Conservation (phyloP, 1,140 invertebrate species). For the Anastrepha ludens region DNA sequence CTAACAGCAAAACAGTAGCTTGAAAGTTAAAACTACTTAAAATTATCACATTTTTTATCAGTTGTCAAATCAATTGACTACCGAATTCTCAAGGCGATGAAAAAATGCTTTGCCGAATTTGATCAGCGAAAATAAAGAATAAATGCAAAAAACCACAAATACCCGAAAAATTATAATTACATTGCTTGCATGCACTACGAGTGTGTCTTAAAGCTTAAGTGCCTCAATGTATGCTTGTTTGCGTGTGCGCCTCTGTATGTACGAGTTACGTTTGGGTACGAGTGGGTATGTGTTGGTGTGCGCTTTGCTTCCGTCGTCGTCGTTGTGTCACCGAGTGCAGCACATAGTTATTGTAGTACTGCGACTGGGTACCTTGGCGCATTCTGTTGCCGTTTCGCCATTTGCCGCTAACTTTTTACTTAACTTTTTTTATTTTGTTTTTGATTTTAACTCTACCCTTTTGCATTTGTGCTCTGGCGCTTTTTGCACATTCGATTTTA, state of each 20-base stretch:
- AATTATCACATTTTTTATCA: constrained; percentile 53
- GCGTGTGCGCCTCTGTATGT: background rate
- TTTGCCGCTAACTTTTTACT: background rate
- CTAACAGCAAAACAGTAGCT: constrained; percentile 26
- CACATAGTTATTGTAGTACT: background rate
- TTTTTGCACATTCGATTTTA: background rate
- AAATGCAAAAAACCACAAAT: background rate
- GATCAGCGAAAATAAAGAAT: constrained; percentile 4
- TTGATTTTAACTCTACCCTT: background rate
- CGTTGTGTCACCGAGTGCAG: constrained; percentile 23
- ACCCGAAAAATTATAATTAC: constrained; percentile 15
- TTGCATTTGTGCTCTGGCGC: background rate
- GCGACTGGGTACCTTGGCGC: background rate
- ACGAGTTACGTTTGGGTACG: background rate
- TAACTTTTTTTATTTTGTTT: background rate
- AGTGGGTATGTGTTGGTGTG: no score
- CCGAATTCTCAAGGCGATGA: constrained; percentile 49
- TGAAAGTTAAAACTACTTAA: constrained; percentile 38
- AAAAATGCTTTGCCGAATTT: constrained; percentile 28
- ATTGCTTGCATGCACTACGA: background rate
- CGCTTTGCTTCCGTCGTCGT: background rate
- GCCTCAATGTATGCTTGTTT: constrained; percentile 15
- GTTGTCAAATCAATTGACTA: constrained; percentile 52
- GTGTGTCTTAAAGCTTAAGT: constrained; percentile 3
- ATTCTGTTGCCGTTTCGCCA: background rate